A percentile compares a stretch with the other conserved stretches of the same genome.
These are phyloP conservation scores for Thyatira batis DNA, from an alignment of 2,888 invertebrate genomes.

Conservation along the genomic window DNA sequence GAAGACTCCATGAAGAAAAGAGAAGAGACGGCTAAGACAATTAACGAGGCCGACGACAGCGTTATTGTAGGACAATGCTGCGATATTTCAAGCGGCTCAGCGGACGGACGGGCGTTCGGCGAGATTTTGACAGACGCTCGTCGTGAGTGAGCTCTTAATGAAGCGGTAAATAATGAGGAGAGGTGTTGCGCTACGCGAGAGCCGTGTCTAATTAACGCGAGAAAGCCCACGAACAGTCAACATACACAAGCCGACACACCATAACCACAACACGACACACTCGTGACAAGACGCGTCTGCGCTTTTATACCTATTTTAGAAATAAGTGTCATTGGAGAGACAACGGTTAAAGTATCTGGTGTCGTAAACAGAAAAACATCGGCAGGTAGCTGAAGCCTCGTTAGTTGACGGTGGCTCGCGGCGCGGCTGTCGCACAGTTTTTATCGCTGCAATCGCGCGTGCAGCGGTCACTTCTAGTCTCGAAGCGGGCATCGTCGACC, in stretches of 20 bases:
- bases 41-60: constrained; percentile 75
- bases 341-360: constrained; percentile 45
- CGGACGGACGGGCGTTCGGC: constrained; percentile 62
- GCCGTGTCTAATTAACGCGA: constrained; percentile 75
- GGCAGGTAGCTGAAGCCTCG: constrained; percentile 59
- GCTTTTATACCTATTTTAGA: constrained; percentile 39
- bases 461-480: constrained; percentile 72
- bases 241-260: constrained; percentile 40
- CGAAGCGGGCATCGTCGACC: constrained; percentile 64
- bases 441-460: constrained; percentile 68
- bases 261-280: constrained; percentile 27
- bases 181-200: constrained; percentile 71
- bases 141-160: constrained; percentile 78
- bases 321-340: constrained; percentile 31
- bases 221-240: constrained; percentile 55
- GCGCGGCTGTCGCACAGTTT: constrained; percentile 62
- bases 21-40: constrained; percentile 60
- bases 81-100: constrained; percentile 69
- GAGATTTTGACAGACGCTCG: constrained; percentile 76
- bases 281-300: constrained; percentile 46
- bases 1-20: constrained; percentile 46
- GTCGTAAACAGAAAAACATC: constrained; percentile 46
- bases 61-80: constrained; percentile 75
- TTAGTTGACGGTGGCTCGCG: constrained; percentile 51
- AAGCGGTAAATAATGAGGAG: constrained; percentile 80